Base-by-base conservation (phyloP, 2,888 invertebrate genomes). In the Diloba caeruleocephala region DNA sequence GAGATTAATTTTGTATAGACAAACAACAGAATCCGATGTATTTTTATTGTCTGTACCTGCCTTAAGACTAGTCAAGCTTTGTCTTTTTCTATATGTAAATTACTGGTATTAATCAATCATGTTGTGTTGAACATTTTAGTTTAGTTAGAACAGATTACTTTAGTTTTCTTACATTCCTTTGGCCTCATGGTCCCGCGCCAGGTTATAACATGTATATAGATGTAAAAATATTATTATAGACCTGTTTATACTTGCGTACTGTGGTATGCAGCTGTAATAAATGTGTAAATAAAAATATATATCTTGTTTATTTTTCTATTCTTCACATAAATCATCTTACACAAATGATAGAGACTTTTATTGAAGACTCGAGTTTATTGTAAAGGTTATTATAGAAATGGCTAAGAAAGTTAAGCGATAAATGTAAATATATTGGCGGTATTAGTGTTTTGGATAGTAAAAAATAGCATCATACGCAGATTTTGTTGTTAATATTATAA, bases 261-360 rank as follows among this genome's bases (percentile, higher is more conserved):
- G 85, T 87, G 88, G 89, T 92, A 91, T 88, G 72, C 85, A 82
- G 81, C 48, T 87, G 85, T 88, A 90, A 90, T 92, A 91, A 92
- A 92, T 87, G 87, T 91, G 89, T 90, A 90, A 82, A 90, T 87
- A 88, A 83, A 68, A 81, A 80, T 55, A 74, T 54, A 50, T 31
- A 38, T 42, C 15, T 55, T 63, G 58, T 71, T 62, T 63, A 45
- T 65, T 59, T 21, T 66, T 63, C 42, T 17, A 33, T 49, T 44
- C 13, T 17, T 13, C 50, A 42, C 14, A 25, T 6, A 25, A 38
- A 8, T 33, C 41, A 48, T 33, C 3, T 17, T 15, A n/a, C 4
- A n/a, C 6, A 4, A 21, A 7, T 21, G 21, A 31, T 31, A 5
- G 14, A 14, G 12, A 34, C 5, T 19, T 9, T 28, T 34, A 32